Evolutionary conservation across 2,888 invertebrate species (phyloP).

Genomic region (Pasiphila rectangulata): DNA sequence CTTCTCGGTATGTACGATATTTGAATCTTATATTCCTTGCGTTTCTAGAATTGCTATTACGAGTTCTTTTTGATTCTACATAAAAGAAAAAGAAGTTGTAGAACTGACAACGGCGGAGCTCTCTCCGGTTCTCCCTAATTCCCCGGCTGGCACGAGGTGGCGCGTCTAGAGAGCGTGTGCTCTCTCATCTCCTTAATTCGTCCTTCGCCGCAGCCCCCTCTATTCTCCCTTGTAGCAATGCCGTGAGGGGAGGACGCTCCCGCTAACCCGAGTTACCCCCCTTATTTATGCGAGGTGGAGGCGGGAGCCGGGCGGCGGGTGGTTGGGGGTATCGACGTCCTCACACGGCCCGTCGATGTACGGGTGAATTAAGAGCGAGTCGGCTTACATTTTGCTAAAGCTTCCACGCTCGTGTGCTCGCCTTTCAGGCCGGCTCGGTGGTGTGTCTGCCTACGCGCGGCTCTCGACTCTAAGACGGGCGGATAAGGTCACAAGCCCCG

Average conservation of each 20-base stretch:
- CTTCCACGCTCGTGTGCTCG: slow-evolving; percentile 78
- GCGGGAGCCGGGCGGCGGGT: slow-evolving; percentile 43
- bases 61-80: slow-evolving; percentile 16
- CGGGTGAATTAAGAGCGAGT: slow-evolving; percentile 80
- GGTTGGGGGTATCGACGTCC: slow-evolving; percentile 64
- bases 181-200: slow-evolving; percentile 82
- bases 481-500: slow-evolving; percentile 59
- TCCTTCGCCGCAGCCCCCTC: slow-evolving; percentile 80
- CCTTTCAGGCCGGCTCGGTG: slow-evolving; percentile 66
- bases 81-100: slow-evolving; percentile 31
- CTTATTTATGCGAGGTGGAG: slow-evolving; percentile 74
- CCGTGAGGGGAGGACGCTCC: slow-evolving; percentile 65
- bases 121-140: slow-evolving; percentile 56
- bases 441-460: slow-evolving; percentile 53
- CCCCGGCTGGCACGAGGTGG: slow-evolving; percentile 68
- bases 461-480: slow-evolving; percentile 61
- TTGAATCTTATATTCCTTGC: slow-evolving; percentile 8
- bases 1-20: not conserved
- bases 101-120: slow-evolving; percentile 31
- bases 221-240: slow-evolving; percentile 67
- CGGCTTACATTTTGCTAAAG: slow-evolving; percentile 81
- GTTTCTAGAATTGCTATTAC: slow-evolving; percentile 19
- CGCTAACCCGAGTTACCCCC: slow-evolving; percentile 76
- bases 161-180: slow-evolving; percentile 78
- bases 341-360: slow-evolving; percentile 65